Percentiles rank a stretch among this genome's conserved stretches.
Conservation (phyloP, 2,888 invertebrate species). For the Drosophila sordidula region DNA sequence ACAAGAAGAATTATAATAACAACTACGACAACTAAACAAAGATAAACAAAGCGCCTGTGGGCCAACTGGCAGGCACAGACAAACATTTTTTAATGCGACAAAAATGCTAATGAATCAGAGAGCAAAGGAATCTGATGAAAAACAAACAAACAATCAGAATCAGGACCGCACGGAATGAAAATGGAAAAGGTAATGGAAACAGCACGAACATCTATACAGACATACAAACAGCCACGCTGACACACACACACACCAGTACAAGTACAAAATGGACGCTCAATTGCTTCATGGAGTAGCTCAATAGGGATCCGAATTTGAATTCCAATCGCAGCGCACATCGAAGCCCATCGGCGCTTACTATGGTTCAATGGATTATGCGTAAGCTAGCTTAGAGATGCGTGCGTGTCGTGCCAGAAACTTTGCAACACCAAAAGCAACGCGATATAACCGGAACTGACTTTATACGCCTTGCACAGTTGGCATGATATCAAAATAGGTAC, state of each 20-base stretch:
- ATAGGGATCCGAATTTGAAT: conserved; percentile 29
- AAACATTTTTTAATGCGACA: conserved; percentile 59
- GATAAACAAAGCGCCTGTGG: conserved; percentile 56
- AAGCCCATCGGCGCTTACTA: conserved; percentile 5
- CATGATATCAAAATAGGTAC: too few relatives aligned
- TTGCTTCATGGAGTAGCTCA: conserved; percentile 13
- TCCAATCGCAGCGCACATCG: conserved; percentile 13
- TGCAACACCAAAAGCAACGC: background rate
- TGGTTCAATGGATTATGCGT: conserved; percentile 24
- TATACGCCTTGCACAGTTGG: too few relatives aligned
- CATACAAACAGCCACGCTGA: background rate
- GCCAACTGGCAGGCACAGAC: conserved; percentile 25
- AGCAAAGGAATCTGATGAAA: conserved; percentile 66
- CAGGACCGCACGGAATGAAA: conserved; percentile 34
- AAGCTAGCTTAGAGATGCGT: conserved; percentile 12
- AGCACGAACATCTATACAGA: conserved; percentile 5
- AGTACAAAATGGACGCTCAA: conserved; percentile 26
- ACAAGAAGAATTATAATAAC: background rate
- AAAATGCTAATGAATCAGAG: conserved; percentile 75
- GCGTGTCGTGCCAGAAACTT: background rate
- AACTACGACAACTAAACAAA: conserved; percentile 31
- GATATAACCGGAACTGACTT: background rate
- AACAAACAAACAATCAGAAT: conserved; percentile 71
- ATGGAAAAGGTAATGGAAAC: conserved; percentile 41
- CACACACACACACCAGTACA: background rate